Conservation (phyloP, 2,113 vertebrate genomes). For the Hemicordylus capensis region DNA sequence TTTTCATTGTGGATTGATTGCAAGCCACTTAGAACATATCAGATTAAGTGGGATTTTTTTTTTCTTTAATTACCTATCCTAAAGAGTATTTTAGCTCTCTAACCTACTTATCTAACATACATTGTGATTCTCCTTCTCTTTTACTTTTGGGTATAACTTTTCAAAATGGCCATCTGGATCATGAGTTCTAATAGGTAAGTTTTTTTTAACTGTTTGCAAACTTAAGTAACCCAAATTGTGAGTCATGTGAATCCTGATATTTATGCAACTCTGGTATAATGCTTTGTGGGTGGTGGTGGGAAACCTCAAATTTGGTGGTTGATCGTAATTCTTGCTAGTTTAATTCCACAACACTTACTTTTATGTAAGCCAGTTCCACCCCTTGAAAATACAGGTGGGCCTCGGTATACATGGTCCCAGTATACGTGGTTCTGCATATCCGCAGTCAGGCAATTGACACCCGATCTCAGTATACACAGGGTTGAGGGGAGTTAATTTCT, state of each 20-base stretch:
- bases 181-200: slow-evolving; percentile 39
- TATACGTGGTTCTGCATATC: no score
- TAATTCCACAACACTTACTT: not conserved
- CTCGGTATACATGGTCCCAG: no score
- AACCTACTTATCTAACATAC: not conserved
- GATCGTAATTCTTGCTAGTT: not conserved
- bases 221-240: not conserved
- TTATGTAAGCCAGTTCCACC: not conserved
- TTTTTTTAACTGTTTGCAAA: not conserved
- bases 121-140: slow-evolving; percentile 42
- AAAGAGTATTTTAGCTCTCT: not conserved
- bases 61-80: not conserved
- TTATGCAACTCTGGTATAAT: not conserved
- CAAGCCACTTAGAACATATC: not conserved
- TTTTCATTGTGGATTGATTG: not conserved
- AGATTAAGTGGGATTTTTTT: not conserved
- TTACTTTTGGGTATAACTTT: slow-evolving; percentile 28
- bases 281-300: no score
- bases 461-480: no score
- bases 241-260: not conserved
- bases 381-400: no score
- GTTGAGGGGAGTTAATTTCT: no score
- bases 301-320: not conserved
- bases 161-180: slow-evolving; percentile 1
- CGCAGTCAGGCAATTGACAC: no score